Percentiles rank a stretch among this genome's conserved stretches.
Evolutionary conservation across 2,113 vertebrate genomes (phyloP).

Genomic region (Aspiorhynchus laticeps): DNA sequence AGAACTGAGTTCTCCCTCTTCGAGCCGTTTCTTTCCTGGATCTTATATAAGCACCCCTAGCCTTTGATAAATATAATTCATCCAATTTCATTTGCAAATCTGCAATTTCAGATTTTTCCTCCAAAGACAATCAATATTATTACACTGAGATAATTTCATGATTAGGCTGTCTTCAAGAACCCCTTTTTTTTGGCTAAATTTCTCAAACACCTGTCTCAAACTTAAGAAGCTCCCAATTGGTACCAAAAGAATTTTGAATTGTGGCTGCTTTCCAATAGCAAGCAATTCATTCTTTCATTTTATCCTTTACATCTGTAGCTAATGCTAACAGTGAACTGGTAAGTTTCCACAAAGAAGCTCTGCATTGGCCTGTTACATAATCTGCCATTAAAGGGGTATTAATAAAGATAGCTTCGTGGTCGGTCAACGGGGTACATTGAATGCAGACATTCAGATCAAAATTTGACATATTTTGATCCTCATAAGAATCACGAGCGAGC

Average conservation of each 20-base stretch:
- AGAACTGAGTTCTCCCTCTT: neutral
- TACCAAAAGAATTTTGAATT: too few species aligned
- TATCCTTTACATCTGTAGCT: too few species aligned
- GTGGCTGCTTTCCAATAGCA: too few species aligned
- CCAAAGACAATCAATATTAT: neutral
- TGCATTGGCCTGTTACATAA: neutral
- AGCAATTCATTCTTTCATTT: too few species aligned
- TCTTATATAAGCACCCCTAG: conserved; percentile 20
- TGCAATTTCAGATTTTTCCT: conserved; percentile 7
- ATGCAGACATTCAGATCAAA: neutral
- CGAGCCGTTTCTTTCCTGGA: conserved; percentile 6
- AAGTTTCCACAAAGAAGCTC: too few species aligned
- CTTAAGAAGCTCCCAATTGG: too few species aligned
- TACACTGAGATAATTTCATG: neutral
- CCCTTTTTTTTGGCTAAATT: too few species aligned
- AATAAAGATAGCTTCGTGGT: neutral
- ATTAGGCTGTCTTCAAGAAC: neutral
- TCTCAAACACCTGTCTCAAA: too few species aligned
- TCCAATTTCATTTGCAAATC: neutral
- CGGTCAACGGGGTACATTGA: neutral
- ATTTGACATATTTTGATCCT: neutral
- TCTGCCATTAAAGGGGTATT: neutral
- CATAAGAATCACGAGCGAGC: too few species aligned
- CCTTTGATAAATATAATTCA: neutral
- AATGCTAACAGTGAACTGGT: too few species aligned